A percentile compares a stretch with the other conserved stretches of the same genome.
These are phyloP conservation scores for Chrysocyon brachyurus DNA, from an alignment of 2,797 vertebrate species.

Conservation along the genomic window DNA sequence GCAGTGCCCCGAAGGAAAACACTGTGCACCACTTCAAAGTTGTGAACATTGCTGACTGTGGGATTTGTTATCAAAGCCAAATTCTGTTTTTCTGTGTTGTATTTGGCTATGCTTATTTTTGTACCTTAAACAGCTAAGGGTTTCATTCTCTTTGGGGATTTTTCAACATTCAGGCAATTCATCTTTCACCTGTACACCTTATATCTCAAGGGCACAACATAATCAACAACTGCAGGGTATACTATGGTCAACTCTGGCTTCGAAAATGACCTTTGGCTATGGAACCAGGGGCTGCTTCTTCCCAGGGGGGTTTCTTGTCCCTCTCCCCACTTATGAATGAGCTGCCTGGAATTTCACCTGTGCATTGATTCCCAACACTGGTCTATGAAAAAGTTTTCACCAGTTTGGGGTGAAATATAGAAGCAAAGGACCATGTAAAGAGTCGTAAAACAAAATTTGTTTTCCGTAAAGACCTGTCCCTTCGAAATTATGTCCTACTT, in stretches of 20 bases:
- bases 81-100: conserved; percentile 3
- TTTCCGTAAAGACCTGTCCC: background rate
- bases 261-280: background rate
- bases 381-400: background rate
- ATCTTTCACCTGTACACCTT: background rate
- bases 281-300: background rate
- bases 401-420: background rate
- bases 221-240: background rate
- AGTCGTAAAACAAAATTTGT: background rate
- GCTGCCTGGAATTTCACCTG: background rate
- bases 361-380: background rate
- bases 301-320: background rate
- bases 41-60: background rate
- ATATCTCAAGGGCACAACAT: background rate
- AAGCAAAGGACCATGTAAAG: background rate
- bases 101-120: background rate
- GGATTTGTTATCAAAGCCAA: background rate
- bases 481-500: background rate
- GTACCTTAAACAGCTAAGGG: background rate
- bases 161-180: background rate
- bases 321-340: background rate
- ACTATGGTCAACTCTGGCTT: background rate
- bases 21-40: background rate
- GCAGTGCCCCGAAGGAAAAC: background rate
- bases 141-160: background rate